Evolutionary conservation across 2,888 invertebrate genomes (phyloP), one percentile per base, ranked within the genome.

Genomic region (Cephus spinipes): DNA sequence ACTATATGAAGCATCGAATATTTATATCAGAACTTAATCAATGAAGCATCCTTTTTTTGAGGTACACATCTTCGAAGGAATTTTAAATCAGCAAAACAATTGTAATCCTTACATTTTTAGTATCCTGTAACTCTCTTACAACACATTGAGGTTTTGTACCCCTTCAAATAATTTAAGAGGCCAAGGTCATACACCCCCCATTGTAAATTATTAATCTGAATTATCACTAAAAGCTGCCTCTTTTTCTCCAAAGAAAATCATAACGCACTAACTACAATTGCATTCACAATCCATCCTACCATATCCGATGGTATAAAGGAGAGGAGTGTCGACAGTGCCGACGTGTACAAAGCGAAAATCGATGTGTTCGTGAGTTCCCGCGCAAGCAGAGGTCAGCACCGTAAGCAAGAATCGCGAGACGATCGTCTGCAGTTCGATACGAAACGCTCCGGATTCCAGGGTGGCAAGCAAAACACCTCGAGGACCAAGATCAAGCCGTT

Each of bases 371-470:
- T 55, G 55, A 55, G 55, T 55, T 55, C 55, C 55, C 55, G 55
- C 55, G 55, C 55, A 23, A 23, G 23, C 55, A 55, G 55, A 55
- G 55, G 55, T 55, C 55, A 55, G 55, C 55, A 55, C 55, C 55
- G 9, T 23, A 55, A 23, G 9, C 23, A 55, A 55, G 55, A 55
- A 55, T 55, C 55, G 55, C 23, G 23, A 55, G 2, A 23, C 55
- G 55, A 55, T 55, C 55, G 55, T 55, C 55, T 55, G 55, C 55
- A 77, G 73, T 77, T 68, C 69, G 71, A 68, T 76, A 40, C 11
- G 15, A 36, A n/a, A 32, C 31, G 74, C 35, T 15, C n/a, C 32
- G 69, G 68, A 55, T 12, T 55, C 73, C n/a, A 36, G 74, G 32
- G 73, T 69, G 73, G 69, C 32, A 40, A 31, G 77, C n/a, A 33